Conservation (phyloP, 2,113 vertebrate genomes). For the Mus pahari region DNA sequence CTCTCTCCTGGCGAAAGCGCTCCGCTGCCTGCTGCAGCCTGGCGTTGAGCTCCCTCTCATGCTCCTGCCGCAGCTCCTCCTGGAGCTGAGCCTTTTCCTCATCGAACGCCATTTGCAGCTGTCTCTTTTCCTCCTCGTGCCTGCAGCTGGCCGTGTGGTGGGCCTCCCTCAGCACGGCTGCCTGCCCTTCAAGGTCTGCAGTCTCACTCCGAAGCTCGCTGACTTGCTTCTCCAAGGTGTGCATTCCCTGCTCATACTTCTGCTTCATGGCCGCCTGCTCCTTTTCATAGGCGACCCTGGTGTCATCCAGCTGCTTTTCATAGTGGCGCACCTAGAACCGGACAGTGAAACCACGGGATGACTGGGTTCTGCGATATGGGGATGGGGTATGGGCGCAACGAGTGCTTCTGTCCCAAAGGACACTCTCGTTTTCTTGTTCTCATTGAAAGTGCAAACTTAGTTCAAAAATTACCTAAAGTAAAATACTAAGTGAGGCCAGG, state of each 20-base stretch:
- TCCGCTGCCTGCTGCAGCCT: conserved; percentile 84
- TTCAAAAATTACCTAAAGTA: conserved; percentile 17
- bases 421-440: conserved; percentile 27
- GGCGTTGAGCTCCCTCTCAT: conserved; percentile 83
- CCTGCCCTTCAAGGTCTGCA: conserved; percentile 87
- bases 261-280: conserved; percentile 86
- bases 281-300: conserved; percentile 85
- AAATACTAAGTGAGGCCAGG: not conserved
- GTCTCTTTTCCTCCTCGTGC: conserved; percentile 80
- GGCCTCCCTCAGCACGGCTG: conserved; percentile 82
- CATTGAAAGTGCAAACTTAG: not conserved
- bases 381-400: rapidly evolving
- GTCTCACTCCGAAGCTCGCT: conserved; percentile 82
- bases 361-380: not conserved
- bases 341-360: not conserved
- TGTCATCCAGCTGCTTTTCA: conserved; percentile 86
- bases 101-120: conserved; percentile 82
- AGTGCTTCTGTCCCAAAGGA: not conserved
- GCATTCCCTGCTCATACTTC: conserved; percentile 85
- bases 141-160: conserved; percentile 73
- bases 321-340: conserved; percentile 83
- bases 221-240: conserved; percentile 86
- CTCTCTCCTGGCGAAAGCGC: conserved; percentile 87
- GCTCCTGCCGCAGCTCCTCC: conserved; percentile 84
- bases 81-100: conserved; percentile 85